Evolutionary conservation across 2,888 invertebrate genomes (phyloP).

Genomic region (Icerya purchasi): DNA sequence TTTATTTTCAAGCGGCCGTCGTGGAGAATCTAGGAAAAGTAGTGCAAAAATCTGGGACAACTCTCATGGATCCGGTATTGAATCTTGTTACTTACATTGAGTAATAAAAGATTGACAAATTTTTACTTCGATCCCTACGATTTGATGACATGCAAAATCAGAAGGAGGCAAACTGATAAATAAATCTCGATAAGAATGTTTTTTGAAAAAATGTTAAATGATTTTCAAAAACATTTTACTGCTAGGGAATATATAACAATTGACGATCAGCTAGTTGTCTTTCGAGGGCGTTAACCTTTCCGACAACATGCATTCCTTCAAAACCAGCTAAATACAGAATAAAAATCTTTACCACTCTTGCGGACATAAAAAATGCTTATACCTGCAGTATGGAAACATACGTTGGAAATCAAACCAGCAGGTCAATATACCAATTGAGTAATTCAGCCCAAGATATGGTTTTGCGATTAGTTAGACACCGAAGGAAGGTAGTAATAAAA

Average conservation of each 20-base stretch:
- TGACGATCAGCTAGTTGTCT: not conserved
- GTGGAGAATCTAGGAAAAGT: not conserved
- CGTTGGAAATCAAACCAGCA: too few species aligned
- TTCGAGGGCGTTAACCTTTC: not conserved
- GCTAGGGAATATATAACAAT: not conserved
- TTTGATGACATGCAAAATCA: not conserved
- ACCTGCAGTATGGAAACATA: not conserved
- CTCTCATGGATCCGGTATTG: not conserved
- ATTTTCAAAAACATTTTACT: not conserved
- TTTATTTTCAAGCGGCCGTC: not conserved
- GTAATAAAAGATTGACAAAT: not conserved
- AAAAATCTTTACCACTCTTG: not conserved
- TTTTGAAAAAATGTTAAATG: not conserved
- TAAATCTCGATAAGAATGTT: not conserved
- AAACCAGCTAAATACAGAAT: not conserved
- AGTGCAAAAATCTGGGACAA: not conserved
- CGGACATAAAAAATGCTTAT: not conserved
- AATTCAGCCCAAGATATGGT: not conserved
- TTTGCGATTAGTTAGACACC: too few species aligned
- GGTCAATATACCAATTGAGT: too few species aligned
- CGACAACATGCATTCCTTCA: too few species aligned
- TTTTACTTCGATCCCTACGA: not conserved
- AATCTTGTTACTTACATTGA: not conserved
- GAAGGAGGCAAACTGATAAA: not conserved
- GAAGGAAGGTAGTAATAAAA: too few species aligned